These are phyloP conservation scores for Camelus bactrianus DNA, from an alignment of 2,113 vertebrate species.

Conservation along the genomic window DNA sequence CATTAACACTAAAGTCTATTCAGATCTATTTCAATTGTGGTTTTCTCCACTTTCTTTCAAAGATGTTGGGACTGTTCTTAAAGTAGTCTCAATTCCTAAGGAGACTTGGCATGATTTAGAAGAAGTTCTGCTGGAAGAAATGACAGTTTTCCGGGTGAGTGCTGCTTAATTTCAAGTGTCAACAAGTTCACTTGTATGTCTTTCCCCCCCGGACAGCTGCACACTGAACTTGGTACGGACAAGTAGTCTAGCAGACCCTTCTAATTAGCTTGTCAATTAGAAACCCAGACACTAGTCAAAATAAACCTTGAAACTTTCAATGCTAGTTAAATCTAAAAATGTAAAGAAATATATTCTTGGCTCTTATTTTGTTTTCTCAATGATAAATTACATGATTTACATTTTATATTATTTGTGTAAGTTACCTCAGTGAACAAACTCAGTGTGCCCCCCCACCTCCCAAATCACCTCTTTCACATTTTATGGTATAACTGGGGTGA, in stretches of 20 bases:
- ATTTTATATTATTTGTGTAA: conserved; percentile 60
- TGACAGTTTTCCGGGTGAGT: conserved; percentile 97
- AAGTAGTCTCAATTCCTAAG: conserved; percentile 98
- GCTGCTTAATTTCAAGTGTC: conserved; percentile 81
- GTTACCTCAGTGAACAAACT: conserved; percentile 32
- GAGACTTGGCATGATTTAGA: conserved; percentile 99
- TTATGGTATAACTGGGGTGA: background rate
- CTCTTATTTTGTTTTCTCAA: conserved; percentile 69
- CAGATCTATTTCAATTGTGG: background rate
- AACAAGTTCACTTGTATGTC: conserved; percentile 74
- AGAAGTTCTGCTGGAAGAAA: conserved; percentile 98
- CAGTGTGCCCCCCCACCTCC: no score
- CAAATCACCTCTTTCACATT: background rate
- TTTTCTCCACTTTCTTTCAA: conserved; percentile 66
- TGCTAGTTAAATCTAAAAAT: conserved; percentile 77
- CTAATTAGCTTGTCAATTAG: conserved; percentile 87
- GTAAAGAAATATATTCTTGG: conserved; percentile 77
- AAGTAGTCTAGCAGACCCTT: conserved; percentile 77
- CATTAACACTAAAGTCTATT: background rate
- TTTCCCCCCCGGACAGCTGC: conserved; percentile 82
- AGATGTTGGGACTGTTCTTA: conserved; percentile 97
- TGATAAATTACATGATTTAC: conserved; percentile 75
- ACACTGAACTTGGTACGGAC: conserved; percentile 68
- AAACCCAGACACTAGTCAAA: conserved; percentile 86
- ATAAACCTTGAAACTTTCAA: conserved; percentile 84